phyloP scores from a whole-genome alignment of 2,113 vertebrate species.

The Puffinus mauretanicus region DNA sequence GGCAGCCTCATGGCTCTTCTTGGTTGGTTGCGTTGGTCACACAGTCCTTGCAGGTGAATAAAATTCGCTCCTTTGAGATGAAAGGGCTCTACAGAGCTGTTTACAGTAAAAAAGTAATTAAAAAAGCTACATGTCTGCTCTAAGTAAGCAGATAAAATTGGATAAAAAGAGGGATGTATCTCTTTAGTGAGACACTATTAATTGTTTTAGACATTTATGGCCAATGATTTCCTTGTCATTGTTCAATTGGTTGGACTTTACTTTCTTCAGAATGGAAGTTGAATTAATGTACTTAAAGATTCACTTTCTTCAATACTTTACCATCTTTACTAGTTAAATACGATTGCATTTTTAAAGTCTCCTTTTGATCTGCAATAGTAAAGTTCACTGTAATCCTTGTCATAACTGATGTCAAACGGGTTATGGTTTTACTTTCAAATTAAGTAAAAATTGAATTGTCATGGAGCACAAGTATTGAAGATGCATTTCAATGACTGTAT shows the following conservation, averaged over 20 bases:
- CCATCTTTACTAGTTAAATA: neutral
- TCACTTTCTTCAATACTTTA: neutral
- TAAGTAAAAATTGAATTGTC: neutral
- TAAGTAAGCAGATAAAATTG: neutral
- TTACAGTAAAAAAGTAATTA: neutral
- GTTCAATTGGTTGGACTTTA: neutral
- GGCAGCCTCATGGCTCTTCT: neutral
- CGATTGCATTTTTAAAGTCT: neutral
- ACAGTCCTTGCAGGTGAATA: neutral
- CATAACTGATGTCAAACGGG: neutral
- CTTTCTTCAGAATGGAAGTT: neutral
- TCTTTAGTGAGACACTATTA: neutral
- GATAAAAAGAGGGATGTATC: neutral
- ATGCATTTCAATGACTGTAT: neutral
- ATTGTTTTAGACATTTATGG: neutral
- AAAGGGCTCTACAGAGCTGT: neutral
- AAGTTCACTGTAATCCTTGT: neutral
- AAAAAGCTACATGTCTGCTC: neutral
- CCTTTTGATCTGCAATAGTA: neutral
- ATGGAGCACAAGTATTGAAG: neutral
- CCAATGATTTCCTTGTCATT: neutral
- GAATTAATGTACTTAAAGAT: neutral
- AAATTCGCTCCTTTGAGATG: neutral
- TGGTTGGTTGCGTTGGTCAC: fast-evolving
- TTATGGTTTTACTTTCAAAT: neutral